Evolutionary conservation across 2,113 vertebrate genomes (phyloP), one percentile per base, ranked within the genome.

Genomic region (Polypterus senegalus): DNA sequence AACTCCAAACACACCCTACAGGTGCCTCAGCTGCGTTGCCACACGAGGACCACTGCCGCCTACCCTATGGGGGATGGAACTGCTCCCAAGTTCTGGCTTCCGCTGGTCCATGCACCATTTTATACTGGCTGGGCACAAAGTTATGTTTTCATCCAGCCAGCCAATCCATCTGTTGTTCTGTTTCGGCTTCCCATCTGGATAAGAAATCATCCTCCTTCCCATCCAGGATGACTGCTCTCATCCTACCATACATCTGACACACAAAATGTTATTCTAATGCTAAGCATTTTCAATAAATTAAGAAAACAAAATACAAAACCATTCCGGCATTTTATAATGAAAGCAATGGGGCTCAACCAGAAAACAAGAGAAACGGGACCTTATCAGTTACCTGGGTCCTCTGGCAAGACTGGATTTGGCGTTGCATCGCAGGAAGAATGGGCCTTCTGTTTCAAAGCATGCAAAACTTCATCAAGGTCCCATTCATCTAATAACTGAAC

Each of bases 401-500:
- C 6, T 59, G 51, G 48, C 10, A 11, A 4, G 49, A 61, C 59
- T 49, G 47, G 48, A 53, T 1, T 63, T 70, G 63, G 46, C 52
- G 60, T 43, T 3, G 4, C 6, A 11, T 0, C 0, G 46, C 59
- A 67, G 7, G 58, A 61, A 45, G 9, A 51, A 3, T 57, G 63
- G 47, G 68, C 57, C 62, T 11, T 64, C 7, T 69, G 66, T 56
- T 73, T 60, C 65, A 81, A 65, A 55, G 75, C 78, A 61, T 74
- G 76, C 44, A 73, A 70, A 68, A 76, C 66, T 49, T 70, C 61
- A 56, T 84, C 79, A 59, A 79, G 70, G 72, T 86, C 75, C 79
- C 67, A 74, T 8, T 79, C 78, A 54, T 86, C 78, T 4, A 75
- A 60, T 45, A 65, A 66, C 92, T 92, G 77, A 71, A 84, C 83